Evolutionary conservation across 2,888 invertebrate genomes (phyloP), one percentile per base, ranked within the genome.

Genomic region (Apamea sordens): DNA sequence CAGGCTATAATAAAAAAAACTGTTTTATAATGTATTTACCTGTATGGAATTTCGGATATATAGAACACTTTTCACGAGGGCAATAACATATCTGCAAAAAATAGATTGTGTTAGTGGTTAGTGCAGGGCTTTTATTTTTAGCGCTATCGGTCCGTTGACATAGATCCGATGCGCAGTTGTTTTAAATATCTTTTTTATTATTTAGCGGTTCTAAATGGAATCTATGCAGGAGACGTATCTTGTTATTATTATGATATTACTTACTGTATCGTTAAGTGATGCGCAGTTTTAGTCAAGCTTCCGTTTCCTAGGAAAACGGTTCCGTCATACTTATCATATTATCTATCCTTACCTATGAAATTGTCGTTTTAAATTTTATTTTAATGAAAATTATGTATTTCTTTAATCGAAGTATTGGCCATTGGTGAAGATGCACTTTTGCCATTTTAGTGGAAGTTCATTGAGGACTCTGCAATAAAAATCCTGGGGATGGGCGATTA

Each of bases 61-160:
- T 21, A 63, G 64, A 73, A 41, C 36, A 63, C 21, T 69, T 53
- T 63, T 47, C 63, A 65, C 69, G 73, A 74, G 77, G 76, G 76
- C 84, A 77, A 77, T 77, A 83, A 86, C 76, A 59, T 15, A 69
- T 80, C 68, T 75, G 65, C 78, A 74, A 75, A 72, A 86, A 82
- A 87, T 80, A 85, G 79, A 79, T 13, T 68, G 36, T 59, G 76
- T 74, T 70, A n/a, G 41, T 78, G 76, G 56, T 56, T 56, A 56
- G 56, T 56, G 56, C 69, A 18, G 41, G 28, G 15, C 11, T 53
- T 75, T 74, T 86, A 87, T 86, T 85, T 85, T 79, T 85, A 85
- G 71, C 24, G n/a, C 67, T 65, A 79, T 79, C 73, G 77, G 59
- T 79, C 73, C 77, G 86, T 82, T 86, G 86, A 86, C 87, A 86